Evolutionary conservation across 2,888 invertebrate species (phyloP).

Genomic region (Polydesmus complanatus): DNA sequence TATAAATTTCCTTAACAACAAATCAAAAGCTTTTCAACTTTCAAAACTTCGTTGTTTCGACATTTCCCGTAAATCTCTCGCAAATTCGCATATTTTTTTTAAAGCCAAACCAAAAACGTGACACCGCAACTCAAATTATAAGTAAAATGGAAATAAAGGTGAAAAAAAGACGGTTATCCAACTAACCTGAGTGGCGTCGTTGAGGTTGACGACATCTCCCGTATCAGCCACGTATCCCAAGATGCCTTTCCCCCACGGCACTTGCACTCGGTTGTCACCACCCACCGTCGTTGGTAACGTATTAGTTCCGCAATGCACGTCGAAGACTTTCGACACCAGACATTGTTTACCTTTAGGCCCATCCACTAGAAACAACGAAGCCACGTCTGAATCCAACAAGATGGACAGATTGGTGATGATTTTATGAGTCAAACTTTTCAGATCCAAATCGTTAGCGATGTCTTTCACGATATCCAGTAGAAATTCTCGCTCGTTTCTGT

Average conservation of each 20-base stretch:
- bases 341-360: conserved; percentile 33
- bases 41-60: too few species aligned
- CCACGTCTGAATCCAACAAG: conserved; percentile 37
- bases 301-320: conserved; percentile 37
- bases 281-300: conserved; percentile 32
- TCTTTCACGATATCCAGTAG: conserved; percentile 40
- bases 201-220: conserved; percentile 37
- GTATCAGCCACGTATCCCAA: conserved; percentile 39
- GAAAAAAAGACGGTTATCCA: neutral
- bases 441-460: conserved; percentile 40
- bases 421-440: conserved; percentile 37
- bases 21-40: too few species aligned
- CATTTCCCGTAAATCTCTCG: too few species aligned
- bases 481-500: conserved; percentile 37
- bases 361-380: conserved; percentile 39
- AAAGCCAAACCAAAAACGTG: too few species aligned
- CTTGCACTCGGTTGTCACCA: conserved; percentile 34
- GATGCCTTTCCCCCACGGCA: conserved; percentile 40
- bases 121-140: too few species aligned
- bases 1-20: too few species aligned
- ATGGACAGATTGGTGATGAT: conserved; percentile 38
- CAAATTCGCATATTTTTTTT: too few species aligned
- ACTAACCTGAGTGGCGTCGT: conserved; percentile 37
- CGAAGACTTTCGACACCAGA: conserved; percentile 39
- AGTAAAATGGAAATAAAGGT: too few species aligned